Percentiles rank a stretch among this genome's conserved stretches.
Conservation (phyloP, 53 echinoderm and acorn worm species). For the Mesocentrotus franciscanus region DNA sequence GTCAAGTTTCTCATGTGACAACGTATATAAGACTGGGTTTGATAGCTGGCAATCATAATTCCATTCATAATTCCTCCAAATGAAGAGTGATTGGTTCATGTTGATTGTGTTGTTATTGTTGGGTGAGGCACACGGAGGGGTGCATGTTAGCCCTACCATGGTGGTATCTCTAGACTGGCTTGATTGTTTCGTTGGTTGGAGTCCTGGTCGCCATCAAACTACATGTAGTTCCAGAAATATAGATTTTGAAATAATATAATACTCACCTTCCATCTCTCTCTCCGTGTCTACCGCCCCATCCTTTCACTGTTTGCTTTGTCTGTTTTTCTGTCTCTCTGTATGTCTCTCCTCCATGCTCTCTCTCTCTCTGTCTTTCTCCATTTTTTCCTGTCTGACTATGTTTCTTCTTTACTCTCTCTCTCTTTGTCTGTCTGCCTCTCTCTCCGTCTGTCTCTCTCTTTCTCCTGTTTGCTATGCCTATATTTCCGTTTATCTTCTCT, state of each 20-base stretch:
- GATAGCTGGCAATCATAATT: slow-evolving; percentile 44
- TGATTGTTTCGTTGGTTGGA: neutral
- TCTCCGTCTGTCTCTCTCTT: neutral
- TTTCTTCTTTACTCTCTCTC: neutral
- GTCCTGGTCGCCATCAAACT: neutral
- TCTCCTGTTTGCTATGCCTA: neutral
- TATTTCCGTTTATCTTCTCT: too few species aligned
- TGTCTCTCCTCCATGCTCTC: too few species aligned
- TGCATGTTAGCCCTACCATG: neutral
- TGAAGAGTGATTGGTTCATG: slow-evolving; percentile 1
- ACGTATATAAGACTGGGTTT: neutral
- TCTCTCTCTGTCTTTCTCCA: neutral
- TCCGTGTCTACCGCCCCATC: neutral
- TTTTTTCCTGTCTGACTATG: neutral
- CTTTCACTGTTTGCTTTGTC: too few species aligned
- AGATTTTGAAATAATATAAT: neutral
- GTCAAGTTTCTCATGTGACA: neutral
- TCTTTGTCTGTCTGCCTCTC: neutral
- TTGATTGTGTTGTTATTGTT: neutral
- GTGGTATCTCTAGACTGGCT: neutral
- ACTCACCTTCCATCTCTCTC: neutral
- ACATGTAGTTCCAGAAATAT: too few species aligned
- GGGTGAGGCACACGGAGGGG: neutral
- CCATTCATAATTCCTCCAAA: slow-evolving; percentile 20
- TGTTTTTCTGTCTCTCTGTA: too few species aligned